phyloP scores from a whole-genome alignment of 2,888 invertebrate species.

The Pseudococcus jackbeardsleyi region DNA sequence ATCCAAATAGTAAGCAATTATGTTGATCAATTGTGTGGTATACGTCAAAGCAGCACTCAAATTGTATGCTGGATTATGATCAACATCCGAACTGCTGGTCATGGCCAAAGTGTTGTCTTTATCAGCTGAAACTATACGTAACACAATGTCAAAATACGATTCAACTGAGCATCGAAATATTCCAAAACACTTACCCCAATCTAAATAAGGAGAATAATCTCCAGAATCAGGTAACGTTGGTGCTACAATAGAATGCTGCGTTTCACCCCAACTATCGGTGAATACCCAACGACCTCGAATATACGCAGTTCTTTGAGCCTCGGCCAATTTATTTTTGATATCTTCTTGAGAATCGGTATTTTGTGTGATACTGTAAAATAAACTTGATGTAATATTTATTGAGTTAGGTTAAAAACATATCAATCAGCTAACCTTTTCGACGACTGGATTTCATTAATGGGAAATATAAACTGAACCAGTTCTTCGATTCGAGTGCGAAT shows the following conservation, averaged over 20 bases:
- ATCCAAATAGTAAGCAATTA: constrained; percentile 87
- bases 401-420: neutral
- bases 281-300: constrained; percentile 84
- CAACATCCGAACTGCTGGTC: constrained; percentile 73
- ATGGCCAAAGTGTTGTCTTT: constrained; percentile 72
- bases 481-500: constrained; percentile 75
- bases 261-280: constrained; percentile 76
- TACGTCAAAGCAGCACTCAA: constrained; percentile 87
- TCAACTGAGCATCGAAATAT: neutral
- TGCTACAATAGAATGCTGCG: constrained; percentile 84
- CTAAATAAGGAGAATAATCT: constrained; percentile 83
- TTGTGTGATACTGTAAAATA: constrained; percentile 40
- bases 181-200: constrained; percentile 76
- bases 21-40: constrained; percentile 85
- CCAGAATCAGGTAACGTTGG: constrained; percentile 87
- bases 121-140: constrained; percentile 73
- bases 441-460: constrained; percentile 71
- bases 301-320: constrained; percentile 84
- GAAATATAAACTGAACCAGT: constrained; percentile 79
- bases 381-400: neutral
- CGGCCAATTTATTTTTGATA: constrained; percentile 75
- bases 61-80: constrained; percentile 79
- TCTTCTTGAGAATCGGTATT: constrained; percentile 57
- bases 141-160: neutral
- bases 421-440: constrained; percentile 70